Conservation (phyloP, 2,113 vertebrate species). For the Dromaius novaehollandiae region DNA sequence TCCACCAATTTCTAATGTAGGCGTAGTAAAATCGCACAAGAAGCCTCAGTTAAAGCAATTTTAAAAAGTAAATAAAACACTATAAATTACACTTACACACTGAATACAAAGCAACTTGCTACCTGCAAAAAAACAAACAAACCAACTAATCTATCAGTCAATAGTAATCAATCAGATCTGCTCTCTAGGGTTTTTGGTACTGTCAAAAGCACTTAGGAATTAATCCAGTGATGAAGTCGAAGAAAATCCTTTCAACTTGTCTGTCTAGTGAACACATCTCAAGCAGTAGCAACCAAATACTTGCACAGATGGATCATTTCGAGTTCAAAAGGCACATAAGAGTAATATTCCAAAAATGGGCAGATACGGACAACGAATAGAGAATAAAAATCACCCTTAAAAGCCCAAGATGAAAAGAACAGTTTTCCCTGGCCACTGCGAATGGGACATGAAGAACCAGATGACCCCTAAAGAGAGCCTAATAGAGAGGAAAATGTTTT, state of each 20-base stretch:
- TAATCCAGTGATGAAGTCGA: not conserved
- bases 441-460: not conserved
- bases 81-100: not conserved
- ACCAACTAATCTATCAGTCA: constrained; percentile 44
- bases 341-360: not conserved
- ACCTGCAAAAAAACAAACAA: not conserved
- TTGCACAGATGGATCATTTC: not conserved
- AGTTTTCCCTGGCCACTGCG: not conserved
- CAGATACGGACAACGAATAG: not conserved
- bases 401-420: not conserved
- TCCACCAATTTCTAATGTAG: not conserved
- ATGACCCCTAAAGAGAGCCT: not conserved
- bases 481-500: not conserved
- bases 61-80: not conserved
- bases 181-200: constrained; percentile 16
- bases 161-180: constrained; percentile 19
- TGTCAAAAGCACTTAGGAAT: constrained; percentile 27
- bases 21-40: not conserved
- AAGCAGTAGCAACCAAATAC: not conserved
- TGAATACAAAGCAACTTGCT: not conserved
- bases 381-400: not conserved
- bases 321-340: not conserved
- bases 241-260: not conserved
- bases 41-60: not conserved
- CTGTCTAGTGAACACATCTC: not conserved